phyloP scores from a whole-genome alignment of 92 coral and sea anemone species.

The Zoanthus sociatus region DNA sequence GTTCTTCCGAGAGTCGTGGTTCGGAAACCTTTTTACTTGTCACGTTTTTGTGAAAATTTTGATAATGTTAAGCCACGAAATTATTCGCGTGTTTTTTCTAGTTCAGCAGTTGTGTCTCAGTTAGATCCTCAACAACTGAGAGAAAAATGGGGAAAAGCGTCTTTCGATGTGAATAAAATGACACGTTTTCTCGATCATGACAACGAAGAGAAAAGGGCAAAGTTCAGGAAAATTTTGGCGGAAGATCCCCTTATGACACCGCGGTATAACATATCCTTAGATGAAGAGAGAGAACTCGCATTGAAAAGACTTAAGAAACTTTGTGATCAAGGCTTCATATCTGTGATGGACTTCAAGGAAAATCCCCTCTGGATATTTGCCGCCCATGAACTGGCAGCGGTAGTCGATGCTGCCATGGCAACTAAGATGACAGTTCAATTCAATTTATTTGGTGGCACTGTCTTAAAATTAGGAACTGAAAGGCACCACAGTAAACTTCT shows the following conservation, averaged over 20 bases:
- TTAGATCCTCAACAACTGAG: slow-evolving; percentile 74
- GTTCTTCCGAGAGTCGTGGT: background rate
- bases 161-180: slow-evolving; percentile 76
- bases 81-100: slow-evolving; percentile 46
- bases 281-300: slow-evolving; percentile 82
- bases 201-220: slow-evolving; percentile 77
- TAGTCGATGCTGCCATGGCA: slow-evolving; percentile 88
- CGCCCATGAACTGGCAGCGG: slow-evolving; percentile 79
- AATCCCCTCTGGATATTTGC: slow-evolving; percentile 88
- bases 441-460: slow-evolving; percentile 92
- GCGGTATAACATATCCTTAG: slow-evolving; percentile 78
- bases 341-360: slow-evolving; percentile 77
- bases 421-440: slow-evolving; percentile 94
- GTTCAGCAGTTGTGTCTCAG: slow-evolving; percentile 44
- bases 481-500: slow-evolving; percentile 74
- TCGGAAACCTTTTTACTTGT: background rate
- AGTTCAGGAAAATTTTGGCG: slow-evolving; percentile 73
- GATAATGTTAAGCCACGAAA: background rate
- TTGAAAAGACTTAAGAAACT: slow-evolving; percentile 74
- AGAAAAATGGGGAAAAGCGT: slow-evolving; percentile 78
- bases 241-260: slow-evolving; percentile 79
- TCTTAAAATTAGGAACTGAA: slow-evolving; percentile 77
- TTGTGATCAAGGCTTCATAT: slow-evolving; percentile 79
- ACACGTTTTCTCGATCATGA: slow-evolving; percentile 78
- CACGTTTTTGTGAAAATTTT: slow-evolving; percentile 4